A percentile compares a stretch with the other conserved stretches of the same genome.
Conservation (phyloP, 2,113 vertebrate species). For the Rhineura floridana region DNA sequence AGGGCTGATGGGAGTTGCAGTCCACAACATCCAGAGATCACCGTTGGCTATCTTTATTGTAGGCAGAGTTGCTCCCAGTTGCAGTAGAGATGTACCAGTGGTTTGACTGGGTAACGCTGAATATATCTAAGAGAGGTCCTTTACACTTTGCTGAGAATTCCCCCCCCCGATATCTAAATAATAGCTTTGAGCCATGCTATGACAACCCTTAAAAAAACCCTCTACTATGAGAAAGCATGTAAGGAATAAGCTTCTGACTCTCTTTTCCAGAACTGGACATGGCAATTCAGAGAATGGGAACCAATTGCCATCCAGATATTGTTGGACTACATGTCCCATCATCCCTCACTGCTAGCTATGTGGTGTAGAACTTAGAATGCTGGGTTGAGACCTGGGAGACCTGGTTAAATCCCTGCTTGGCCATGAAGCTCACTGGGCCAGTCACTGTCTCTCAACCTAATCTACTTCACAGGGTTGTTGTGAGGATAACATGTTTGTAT, state of each 20-base stretch:
- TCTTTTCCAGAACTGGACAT: neutral
- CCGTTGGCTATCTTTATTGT: too few species aligned
- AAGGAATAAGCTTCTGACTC: neutral
- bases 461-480: too few species aligned
- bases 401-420: too few species aligned
- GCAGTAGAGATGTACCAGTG: neutral
- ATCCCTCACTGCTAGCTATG: neutral
- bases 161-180: neutral
- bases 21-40: too few species aligned
- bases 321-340: neutral
- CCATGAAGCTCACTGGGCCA: too few species aligned
- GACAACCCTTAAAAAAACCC: neutral
- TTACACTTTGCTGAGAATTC: neutral
- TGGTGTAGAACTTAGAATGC: too few species aligned
- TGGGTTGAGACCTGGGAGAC: too few species aligned
- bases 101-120: neutral
- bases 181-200: neutral
- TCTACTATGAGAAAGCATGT: neutral
- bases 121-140: neutral
- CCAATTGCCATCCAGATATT: neutral
- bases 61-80: too few species aligned
- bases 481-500: too few species aligned
- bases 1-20: too few species aligned
- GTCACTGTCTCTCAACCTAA: too few species aligned
- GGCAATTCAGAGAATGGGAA: too few species aligned